phyloP scores from a whole-genome alignment of 2,113 vertebrate species.

The Pachyramphus minor region DNA sequence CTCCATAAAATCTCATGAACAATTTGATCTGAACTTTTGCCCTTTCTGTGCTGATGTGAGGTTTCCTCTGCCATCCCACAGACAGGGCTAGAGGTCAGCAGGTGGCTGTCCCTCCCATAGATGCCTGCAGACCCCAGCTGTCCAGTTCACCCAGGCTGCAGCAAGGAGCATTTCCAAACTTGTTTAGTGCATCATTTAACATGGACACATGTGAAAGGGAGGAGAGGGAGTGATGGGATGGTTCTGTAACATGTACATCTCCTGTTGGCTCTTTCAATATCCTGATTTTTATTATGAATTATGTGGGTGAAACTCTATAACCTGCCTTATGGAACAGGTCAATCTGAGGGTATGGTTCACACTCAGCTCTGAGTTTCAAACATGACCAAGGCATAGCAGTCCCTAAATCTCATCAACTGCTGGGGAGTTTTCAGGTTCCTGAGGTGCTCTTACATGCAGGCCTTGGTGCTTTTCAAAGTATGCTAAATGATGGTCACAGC shows the following conservation, averaged over 20 bases:
- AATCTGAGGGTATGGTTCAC: not conserved
- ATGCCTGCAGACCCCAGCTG: not conserved
- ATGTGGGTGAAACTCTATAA: not conserved
- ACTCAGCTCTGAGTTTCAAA: not conserved
- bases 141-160: not conserved
- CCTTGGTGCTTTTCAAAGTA: not conserved
- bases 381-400: not conserved
- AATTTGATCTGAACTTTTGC: slow-evolving; percentile 61
- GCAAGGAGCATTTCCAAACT: not conserved
- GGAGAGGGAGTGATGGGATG: not conserved
- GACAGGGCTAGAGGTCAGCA: not conserved
- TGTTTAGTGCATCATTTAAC: not conserved
- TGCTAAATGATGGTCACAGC: not conserved
- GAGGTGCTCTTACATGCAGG: not conserved
- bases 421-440: not conserved
- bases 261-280: not conserved
- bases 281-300: not conserved
- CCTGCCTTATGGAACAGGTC: not conserved
- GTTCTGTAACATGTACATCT: not conserved
- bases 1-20: slow-evolving; percentile 45
- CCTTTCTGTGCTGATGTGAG: not conserved
- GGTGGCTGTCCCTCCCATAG: not conserved
- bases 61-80: not conserved
- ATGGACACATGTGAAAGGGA: not conserved
- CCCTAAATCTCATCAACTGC: not conserved